Evolutionary conservation across 2,113 vertebrate species (phyloP).

Genomic region (Abramis brama): DNA sequence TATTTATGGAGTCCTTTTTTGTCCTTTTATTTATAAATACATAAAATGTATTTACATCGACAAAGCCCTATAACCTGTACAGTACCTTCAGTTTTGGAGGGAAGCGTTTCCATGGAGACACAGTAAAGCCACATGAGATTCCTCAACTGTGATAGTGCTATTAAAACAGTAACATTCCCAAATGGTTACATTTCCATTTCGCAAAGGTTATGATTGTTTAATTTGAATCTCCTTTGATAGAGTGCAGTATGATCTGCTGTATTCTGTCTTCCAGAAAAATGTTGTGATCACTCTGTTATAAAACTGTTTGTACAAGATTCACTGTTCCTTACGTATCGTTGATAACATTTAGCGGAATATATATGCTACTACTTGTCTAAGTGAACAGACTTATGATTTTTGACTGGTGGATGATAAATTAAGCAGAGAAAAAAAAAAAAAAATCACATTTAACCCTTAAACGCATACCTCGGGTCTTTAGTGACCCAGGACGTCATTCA

Average conservation of each 20-base stretch:
- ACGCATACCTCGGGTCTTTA: too few species aligned
- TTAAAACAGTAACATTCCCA: slow-evolving; percentile 23
- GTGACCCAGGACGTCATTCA: too few species aligned
- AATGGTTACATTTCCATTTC: slow-evolving; percentile 28
- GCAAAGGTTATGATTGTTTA: slow-evolving; percentile 36
- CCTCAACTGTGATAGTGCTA: slow-evolving; percentile 35
- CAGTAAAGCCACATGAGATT: slow-evolving; percentile 28
- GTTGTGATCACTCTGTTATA: slow-evolving; percentile 1
- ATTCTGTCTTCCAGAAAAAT: slow-evolving; percentile 6
- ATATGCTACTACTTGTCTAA: not conserved
- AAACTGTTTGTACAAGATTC: slow-evolving; percentile 5
- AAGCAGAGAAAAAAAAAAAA: not conserved
- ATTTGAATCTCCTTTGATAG: slow-evolving; percentile 26
- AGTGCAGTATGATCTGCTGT: not conserved
- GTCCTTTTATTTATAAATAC: not conserved
- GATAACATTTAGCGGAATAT: not conserved
- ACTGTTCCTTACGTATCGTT: not conserved
- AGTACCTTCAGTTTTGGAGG: slow-evolving; percentile 14
- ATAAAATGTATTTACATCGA: slow-evolving; percentile 37
- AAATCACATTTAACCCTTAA: too few species aligned
- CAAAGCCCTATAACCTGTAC: slow-evolving; percentile 40
- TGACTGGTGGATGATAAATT: not conserved
- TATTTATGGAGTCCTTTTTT: not conserved
- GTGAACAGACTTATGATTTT: not conserved
- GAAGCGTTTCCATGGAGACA: slow-evolving; percentile 34